A percentile compares a stretch with the other conserved stretches of the same genome.
Evolutionary conservation across 2,888 invertebrate species (phyloP).

Genomic region (Vannuccia rotundouncinata): DNA sequence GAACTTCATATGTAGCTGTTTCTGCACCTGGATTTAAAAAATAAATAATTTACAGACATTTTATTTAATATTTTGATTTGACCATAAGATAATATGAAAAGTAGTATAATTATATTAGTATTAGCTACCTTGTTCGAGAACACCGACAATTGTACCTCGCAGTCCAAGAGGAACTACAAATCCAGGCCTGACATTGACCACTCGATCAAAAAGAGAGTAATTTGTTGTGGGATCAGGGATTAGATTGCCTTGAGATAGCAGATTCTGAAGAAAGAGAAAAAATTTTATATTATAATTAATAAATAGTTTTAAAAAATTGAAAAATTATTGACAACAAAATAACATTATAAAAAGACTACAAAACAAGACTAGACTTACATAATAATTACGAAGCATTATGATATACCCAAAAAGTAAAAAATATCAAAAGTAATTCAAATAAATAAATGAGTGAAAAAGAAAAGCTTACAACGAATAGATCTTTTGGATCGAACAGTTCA

Average conservation of each 20-base stretch:
- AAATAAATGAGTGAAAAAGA: too few relatives aligned
- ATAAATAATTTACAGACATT: too few relatives aligned
- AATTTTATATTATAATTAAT: too few relatives aligned
- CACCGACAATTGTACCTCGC: conserved; percentile 75
- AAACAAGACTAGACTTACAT: too few relatives aligned
- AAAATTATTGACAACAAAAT: too few relatives aligned
- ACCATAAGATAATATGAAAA: neutral
- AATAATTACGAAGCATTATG: too few relatives aligned
- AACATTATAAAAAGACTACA: too few relatives aligned
- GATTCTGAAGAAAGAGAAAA: neutral
- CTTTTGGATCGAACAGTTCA: neutral
- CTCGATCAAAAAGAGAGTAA: conserved; percentile 72
- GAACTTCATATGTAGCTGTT: conserved; percentile 12
- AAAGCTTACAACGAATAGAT: neutral
- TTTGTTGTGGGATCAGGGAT: conserved; percentile 66
- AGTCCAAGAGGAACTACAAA: conserved; percentile 74
- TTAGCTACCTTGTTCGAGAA: conserved; percentile 43
- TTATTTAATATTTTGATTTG: neutral
- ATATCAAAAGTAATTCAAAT: too few relatives aligned
- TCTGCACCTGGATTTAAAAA: neutral
- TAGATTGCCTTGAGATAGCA: neutral
- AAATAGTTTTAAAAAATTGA: too few relatives aligned
- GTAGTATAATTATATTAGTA: conserved; percentile 30
- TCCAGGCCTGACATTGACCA: conserved; percentile 70
- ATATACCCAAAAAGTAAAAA: too few relatives aligned